Evolutionary conservation across 2,113 vertebrate species (phyloP).

Genomic region (Gobiocypris rarus): DNA sequence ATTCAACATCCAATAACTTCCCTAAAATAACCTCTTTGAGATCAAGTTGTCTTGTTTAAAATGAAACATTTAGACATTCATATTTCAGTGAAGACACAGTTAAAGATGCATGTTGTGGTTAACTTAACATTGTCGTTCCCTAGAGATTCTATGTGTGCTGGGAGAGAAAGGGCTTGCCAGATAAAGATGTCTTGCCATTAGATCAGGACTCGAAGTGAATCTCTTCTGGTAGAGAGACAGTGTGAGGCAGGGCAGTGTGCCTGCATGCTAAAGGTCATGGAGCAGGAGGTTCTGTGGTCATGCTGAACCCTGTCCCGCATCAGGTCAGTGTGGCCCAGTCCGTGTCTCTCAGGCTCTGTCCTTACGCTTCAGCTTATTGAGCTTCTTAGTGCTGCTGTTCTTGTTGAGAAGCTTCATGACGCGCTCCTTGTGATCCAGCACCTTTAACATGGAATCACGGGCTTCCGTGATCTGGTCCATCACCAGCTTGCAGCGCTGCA

Average conservation of each 20-base stretch:
- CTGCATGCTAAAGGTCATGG: conserved; percentile 5
- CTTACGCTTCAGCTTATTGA: conserved; percentile 95
- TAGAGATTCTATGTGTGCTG: neutral
- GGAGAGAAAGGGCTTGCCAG: conserved; percentile 4
- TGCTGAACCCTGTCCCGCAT: conserved; percentile 13
- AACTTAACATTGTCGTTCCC: neutral
- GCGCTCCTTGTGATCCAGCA: conserved; percentile 96
- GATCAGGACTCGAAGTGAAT: neutral
- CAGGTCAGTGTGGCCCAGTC: neutral
- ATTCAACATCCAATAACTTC: neutral
- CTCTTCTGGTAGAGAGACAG: neutral
- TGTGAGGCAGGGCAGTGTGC: neutral
- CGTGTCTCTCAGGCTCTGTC: conserved; percentile 80
- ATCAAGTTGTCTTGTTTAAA: neutral
- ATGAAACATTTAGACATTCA: neutral
- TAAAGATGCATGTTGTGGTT: neutral
- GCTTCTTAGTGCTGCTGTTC: conserved; percentile 92
- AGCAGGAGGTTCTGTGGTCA: neutral
- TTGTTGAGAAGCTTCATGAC: conserved; percentile 98
- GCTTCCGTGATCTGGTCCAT: conserved; percentile 99
- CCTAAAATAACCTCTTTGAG: neutral
- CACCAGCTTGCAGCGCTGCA: conserved; percentile 98
- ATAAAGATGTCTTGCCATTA: neutral
- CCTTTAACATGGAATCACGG: conserved; percentile 98
- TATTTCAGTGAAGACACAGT: neutral